Percentiles rank a stretch among this genome's conserved stretches.
These are phyloP conservation scores for Lordiphosa stackelbergi DNA, from an alignment of 1,140 invertebrate genomes.

Conservation along the genomic window DNA sequence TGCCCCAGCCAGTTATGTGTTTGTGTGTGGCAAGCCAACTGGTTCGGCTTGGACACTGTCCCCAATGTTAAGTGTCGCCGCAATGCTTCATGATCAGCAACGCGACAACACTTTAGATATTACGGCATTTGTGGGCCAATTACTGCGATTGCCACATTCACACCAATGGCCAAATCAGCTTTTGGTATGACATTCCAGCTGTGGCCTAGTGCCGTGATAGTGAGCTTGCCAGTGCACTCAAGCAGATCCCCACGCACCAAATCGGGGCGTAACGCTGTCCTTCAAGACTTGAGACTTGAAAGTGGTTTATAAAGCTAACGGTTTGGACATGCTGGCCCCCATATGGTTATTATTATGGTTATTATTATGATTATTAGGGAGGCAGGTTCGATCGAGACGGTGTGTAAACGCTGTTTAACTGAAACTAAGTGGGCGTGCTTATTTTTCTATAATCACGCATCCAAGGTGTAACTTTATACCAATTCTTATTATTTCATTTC, in stretches of 20 bases:
- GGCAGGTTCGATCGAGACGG: too few species aligned
- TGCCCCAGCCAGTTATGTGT: constrained; percentile 17
- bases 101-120: constrained; percentile 5
- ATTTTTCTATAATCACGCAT: too few species aligned
- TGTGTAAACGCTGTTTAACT: too few species aligned
- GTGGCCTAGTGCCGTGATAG: constrained; percentile 38
- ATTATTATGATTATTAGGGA: too few species aligned
- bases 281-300: constrained; percentile 12
- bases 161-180: constrained; percentile 2
- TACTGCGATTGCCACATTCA: constrained; percentile 20
- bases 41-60: constrained; percentile 31
- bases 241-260: constrained; percentile 8
- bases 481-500: too few species aligned
- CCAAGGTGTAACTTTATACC: too few species aligned
- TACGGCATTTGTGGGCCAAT: constrained; percentile 43
- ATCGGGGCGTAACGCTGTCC: constrained; percentile 24
- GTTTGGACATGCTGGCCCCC: too few species aligned
- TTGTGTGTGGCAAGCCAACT: constrained; percentile 17
- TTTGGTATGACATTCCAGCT: constrained; percentile 2
- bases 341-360: too few species aligned
- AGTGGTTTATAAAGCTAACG: too few species aligned
- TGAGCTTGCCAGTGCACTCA: constrained; percentile 45
- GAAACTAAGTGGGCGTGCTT: too few species aligned
- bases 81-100: constrained; percentile 21
- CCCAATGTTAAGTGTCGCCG: constrained; percentile 25